Conservation (phyloP, 2,113 vertebrate species). For the Diadophis punctatus region DNA sequence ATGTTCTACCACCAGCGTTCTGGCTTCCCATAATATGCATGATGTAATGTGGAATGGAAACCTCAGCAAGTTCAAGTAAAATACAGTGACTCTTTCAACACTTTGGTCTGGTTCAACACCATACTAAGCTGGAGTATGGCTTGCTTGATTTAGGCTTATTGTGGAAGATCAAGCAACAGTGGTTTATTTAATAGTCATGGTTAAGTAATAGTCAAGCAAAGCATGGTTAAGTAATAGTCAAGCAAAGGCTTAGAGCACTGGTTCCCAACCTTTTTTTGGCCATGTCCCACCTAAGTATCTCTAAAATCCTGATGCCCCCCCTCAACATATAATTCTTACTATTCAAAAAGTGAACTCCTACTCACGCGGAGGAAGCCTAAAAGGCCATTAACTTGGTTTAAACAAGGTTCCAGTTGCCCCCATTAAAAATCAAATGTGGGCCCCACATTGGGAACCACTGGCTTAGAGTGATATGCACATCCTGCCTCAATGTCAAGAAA, state of each 20-base stretch:
- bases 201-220: too few species aligned
- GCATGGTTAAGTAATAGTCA: too few species aligned
- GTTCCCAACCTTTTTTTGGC: too few species aligned
- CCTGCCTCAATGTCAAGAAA: not conserved
- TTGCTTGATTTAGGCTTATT: not conserved
- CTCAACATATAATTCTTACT: too few species aligned
- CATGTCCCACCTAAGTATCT: too few species aligned
- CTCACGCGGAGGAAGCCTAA: too few species aligned
- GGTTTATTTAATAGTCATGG: not conserved
- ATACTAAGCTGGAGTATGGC: not conserved
- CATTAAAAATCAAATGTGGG: too few species aligned
- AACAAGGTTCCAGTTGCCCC: too few species aligned
- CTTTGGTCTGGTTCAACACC: not conserved
- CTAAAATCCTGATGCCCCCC: too few species aligned
- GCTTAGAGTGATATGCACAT: not conserved
- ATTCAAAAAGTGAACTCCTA: too few species aligned
- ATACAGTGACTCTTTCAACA: not conserved
- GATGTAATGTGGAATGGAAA: not conserved
- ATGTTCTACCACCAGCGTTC: not conserved
- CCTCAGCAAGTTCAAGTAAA: not conserved
- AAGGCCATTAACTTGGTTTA: too few species aligned
- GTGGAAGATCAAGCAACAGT: not conserved
- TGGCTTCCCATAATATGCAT: not conserved
- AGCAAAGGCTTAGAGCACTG: not conserved
- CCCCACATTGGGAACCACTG: too few species aligned